These are phyloP conservation scores for Lontra canadensis DNA, from an alignment of 2,113 vertebrate genomes.

Conservation along the genomic window DNA sequence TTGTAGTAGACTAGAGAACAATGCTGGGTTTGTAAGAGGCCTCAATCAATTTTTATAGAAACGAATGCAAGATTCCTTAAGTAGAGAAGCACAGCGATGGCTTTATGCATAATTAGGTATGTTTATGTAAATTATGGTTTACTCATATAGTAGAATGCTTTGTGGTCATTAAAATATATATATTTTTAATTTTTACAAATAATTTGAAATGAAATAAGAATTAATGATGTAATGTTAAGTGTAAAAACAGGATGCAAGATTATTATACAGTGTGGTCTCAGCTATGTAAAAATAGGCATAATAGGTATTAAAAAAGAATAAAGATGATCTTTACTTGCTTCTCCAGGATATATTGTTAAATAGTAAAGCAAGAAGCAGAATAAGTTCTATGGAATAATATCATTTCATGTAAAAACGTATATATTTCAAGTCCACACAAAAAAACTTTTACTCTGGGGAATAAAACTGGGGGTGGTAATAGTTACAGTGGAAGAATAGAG, in stretches of 20 bases:
- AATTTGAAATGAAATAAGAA: conserved; percentile 60
- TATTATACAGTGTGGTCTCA: conserved; percentile 42
- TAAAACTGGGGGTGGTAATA: conserved; percentile 22
- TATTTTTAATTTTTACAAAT: not conserved
- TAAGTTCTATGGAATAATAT: conserved; percentile 17
- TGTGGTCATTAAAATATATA: conserved; percentile 26
- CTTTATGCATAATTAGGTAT: conserved; percentile 48
- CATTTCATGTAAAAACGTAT: not conserved
- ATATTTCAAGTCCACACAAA: conserved; percentile 7
- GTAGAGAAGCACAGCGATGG: not conserved
- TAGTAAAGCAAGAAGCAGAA: conserved; percentile 34
- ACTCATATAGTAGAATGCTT: conserved; percentile 18
- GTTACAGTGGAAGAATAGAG: not conserved
- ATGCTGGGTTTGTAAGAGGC: not conserved
- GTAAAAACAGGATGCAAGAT: conserved; percentile 51
- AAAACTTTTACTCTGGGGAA: conserved; percentile 43
- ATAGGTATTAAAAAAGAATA: conserved; percentile 57
- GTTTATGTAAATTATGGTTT: conserved; percentile 47
- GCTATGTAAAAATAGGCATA: conserved; percentile 51
- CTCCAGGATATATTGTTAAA: conserved; percentile 41
- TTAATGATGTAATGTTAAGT: conserved; percentile 47
- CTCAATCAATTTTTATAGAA: conserved; percentile 42
- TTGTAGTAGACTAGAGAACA: not conserved
- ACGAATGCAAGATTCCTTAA: conserved; percentile 14
- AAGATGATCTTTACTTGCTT: conserved; percentile 36